Evolutionary conservation across 2,797 vertebrate species (phyloP), one percentile per base, ranked within the genome.

Genomic region (Schizopygopsis malacanthus): DNA sequence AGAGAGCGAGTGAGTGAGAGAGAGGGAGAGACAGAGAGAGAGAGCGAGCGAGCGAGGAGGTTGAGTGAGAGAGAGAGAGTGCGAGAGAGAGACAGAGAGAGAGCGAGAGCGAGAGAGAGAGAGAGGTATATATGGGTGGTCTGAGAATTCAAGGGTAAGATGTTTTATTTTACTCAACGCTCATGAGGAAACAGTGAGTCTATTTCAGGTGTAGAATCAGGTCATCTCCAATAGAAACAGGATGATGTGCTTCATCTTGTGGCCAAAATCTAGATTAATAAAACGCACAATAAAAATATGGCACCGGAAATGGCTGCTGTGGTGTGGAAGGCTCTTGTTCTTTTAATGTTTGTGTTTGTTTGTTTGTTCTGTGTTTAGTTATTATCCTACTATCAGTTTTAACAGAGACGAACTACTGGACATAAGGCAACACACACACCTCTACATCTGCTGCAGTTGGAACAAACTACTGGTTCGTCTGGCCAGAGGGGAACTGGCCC

Each of bases 171-270:
- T 76, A 76, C 73, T 76, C 73, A 39, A 13, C 73, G 73, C 73
- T 81, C 63, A 69, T 13, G 63, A 70, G 63, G 33, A 70, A 70
- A 81, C 33, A 1, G 61, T 50, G 63, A 59, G 54, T 78, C 76
- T 78, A 39, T 81, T 81, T 81, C 45, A 81, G 63, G 79, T 69
- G 79, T 39, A 41, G 65, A 81, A 81, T 81, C 79, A 81, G 79
- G 79, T 70, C 79, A 81, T 47, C 79, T 52, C 20, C 28, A 69
- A 52, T 52, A 70, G 79, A 81, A 70, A 33, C 43, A 7, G 43
- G 25, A 67, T 22, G 43, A 65, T 52, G 61, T 50, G 72, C 45
- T 50, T 67, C 61, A n/a, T 52, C 61, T 50, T 33, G 1, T 67
- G 43, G 11, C 18, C 63, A 20, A 81, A 81, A 33, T 77, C 50